Percentiles rank a stretch among this genome's conserved stretches.
Conservation (phyloP, 2,888 invertebrate genomes). For the Gonocerus acuteangulatus region DNA sequence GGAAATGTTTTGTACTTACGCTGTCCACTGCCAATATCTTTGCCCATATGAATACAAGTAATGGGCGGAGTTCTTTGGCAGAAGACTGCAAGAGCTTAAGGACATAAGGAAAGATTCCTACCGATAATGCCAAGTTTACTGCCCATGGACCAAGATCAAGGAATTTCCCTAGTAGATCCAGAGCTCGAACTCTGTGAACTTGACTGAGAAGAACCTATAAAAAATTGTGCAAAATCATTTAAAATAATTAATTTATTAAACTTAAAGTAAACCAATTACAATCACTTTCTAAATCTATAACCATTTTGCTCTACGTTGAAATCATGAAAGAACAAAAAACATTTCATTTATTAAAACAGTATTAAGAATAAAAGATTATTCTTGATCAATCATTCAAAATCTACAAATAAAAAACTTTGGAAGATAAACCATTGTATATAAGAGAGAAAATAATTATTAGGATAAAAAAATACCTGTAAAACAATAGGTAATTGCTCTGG, state of each 20-base stretch:
- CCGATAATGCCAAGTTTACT: conserved; percentile 88
- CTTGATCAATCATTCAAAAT: no score
- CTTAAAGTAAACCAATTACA: no score
- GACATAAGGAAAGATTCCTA: conserved; percentile 98
- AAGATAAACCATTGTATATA: no score
- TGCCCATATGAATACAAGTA: conserved; percentile 97
- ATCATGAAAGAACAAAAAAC: no score
- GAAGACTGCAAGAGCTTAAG: conserved; percentile 92
- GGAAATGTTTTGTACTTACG: no score
- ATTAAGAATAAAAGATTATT: no score
- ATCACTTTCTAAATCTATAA: background rate
- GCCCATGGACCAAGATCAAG: conserved; percentile 94
- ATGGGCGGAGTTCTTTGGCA: conserved; percentile 81
- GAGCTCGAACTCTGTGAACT: conserved; percentile 85
- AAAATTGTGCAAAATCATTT: background rate
- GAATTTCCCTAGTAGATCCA: conserved; percentile 88
- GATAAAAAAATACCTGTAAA: conserved; percentile 74
- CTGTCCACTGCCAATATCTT: conserved; percentile 94
- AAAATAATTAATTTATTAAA: no score
- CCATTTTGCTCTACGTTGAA: no score
- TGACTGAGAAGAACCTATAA: conserved; percentile 57
- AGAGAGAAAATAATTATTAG: no score
- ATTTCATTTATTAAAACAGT: no score
- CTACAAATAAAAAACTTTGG: no score
- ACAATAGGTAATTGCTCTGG: conserved; percentile 97